A percentile compares a stretch with the other conserved stretches of the same genome.
Evolutionary conservation across 2,797 vertebrate genomes (phyloP).

Genomic region (Triplophysa yarkandensis): DNA sequence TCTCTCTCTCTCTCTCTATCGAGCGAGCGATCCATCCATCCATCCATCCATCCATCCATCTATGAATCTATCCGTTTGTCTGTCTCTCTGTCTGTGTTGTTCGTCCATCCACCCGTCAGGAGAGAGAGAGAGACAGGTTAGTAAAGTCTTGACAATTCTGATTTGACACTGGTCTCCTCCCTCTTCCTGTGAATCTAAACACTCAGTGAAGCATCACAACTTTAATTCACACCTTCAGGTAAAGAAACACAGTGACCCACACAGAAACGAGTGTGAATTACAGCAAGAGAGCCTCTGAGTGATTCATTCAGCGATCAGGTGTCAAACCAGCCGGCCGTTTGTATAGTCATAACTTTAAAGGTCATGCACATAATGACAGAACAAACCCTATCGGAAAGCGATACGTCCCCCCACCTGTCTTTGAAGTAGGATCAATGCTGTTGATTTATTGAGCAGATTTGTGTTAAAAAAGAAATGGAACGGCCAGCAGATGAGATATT

Average conservation of each 20-base stretch:
- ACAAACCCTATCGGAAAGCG: slow-evolving; percentile 10
- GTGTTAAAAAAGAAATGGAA: not conserved
- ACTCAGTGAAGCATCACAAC: slow-evolving; percentile 39
- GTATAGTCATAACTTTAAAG: slow-evolving; percentile 22
- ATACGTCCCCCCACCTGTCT: slow-evolving; percentile 19
- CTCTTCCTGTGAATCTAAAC: slow-evolving; percentile 41
- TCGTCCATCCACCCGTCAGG: not conserved
- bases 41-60: not conserved
- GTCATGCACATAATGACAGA: slow-evolving; percentile 7
- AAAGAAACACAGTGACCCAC: not conserved
- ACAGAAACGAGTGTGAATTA: slow-evolving; percentile 21
- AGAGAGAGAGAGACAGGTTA: not conserved
- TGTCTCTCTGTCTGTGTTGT: not conserved
- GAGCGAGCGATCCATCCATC: not conserved
- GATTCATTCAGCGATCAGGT: slow-evolving; percentile 3
- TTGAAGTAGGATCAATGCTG: not conserved
- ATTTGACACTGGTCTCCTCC: slow-evolving; percentile 25
- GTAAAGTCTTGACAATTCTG: slow-evolving; percentile 11
- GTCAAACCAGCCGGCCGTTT: slow-evolving; percentile 28
- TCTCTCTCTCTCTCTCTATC: not conserved
- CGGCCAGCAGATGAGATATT: no score
- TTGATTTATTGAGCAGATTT: not conserved
- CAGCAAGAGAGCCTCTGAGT: not conserved
- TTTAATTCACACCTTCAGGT: slow-evolving; percentile 21
- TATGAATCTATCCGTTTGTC: no score